Conservation (phyloP, 1,140 invertebrate species). For the Diabrotica undecimpunctata region DNA sequence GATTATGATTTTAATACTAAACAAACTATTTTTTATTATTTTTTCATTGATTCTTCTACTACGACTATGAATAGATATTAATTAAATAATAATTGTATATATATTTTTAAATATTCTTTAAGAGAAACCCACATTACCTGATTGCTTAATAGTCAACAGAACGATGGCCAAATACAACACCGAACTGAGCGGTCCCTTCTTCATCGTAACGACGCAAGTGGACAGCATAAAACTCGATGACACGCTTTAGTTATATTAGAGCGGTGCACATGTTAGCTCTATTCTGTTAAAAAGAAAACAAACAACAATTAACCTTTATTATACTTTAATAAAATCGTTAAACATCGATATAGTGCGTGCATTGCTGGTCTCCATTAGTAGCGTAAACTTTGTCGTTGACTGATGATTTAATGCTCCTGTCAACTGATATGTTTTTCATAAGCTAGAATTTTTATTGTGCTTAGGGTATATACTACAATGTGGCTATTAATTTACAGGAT, state of each 20-base stretch:
- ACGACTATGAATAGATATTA: no score
- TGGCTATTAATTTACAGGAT: no score
- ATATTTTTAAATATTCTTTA: no score
- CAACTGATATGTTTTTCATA: no score
- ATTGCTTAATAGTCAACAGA: not conserved
- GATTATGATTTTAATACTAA: no score
- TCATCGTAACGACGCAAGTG: not conserved
- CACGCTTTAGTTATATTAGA: slow-evolving; percentile 21
- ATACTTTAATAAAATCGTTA: not conserved
- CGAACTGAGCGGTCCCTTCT: not conserved
- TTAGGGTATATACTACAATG: no score
- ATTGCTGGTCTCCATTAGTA: slow-evolving; percentile 16
- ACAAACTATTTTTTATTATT: no score
- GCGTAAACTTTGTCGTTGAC: not conserved
- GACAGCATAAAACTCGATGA: not conserved
- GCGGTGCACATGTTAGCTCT: slow-evolving; percentile 27
- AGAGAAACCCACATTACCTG: not conserved
- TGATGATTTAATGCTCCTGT: no score
- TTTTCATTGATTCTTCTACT: no score
- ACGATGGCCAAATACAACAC: not conserved
- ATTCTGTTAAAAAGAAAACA: slow-evolving; percentile 26
- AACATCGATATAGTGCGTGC: not conserved
- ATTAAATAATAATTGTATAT: no score
- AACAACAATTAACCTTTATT: slow-evolving; percentile 24
- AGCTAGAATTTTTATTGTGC: no score